Evolutionary conservation across 2,113 vertebrate genomes (phyloP), one percentile per base, ranked within the genome.

Genomic region (Hylia prasina): DNA sequence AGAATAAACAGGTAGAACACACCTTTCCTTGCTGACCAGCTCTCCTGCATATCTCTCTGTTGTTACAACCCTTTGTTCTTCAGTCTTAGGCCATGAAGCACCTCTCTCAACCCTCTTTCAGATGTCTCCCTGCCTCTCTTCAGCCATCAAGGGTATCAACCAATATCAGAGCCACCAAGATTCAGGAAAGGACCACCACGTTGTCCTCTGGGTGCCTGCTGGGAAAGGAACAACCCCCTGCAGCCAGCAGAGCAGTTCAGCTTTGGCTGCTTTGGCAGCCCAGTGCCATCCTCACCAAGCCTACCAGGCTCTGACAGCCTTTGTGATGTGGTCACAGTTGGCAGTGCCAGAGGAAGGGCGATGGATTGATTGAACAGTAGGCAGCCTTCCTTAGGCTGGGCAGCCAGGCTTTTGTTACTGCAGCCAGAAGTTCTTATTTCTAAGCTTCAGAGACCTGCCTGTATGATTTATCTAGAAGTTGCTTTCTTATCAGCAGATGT

Each of bases 401-500:
- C 51, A 84, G 83, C 73, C 87, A 87, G 50, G 61, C 39, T 87
- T 87, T 87, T 96, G 60, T 77, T 93, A 54, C 10, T 94, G 79
- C 60, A 95, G 76, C 68, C 85, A 96, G 75, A 78, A 83, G 66
- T 50, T 92, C 75, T 64, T 80, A 60, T 68, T 96, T 88, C 83
- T 87, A 76, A 61, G 72, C 77, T 94, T 96, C 94, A 94, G 87
- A 95, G 83, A 57, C 35, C 72, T 69, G 94, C 53, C 77, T 81
- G 7, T 69, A 53, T 87, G 93, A 95, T 96, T 95, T 97, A 96
- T 95, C 70, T 82, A 54, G 57, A 87, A 84, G 80, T 40, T 58
- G 17, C 72, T 72, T 82, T 89, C 96, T 96, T 97, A 97, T 95
- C 96, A 97, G 93, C 86, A 95, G 83, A 91, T 66, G 68, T 42